Base-by-base conservation (phyloP, 2,888 invertebrate species). In the Aspidiotus destructor region DNA sequence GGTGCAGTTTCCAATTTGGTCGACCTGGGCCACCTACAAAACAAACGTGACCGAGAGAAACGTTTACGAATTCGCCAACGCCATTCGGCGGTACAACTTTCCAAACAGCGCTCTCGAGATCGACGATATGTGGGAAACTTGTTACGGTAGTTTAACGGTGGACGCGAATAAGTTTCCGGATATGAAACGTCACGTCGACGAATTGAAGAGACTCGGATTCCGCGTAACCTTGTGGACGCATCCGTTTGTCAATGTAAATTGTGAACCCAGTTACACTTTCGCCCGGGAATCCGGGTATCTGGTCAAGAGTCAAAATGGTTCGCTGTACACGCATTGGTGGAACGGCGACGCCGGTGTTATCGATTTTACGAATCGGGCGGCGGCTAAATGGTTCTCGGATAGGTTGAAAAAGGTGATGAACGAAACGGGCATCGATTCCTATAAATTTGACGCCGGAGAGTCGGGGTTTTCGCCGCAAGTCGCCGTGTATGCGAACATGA, bases 41-140 rank as follows among this genome's bases (percentile, higher is more conserved):
- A 79, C 82, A 1, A 80, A 83, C 71, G 85, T 94, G 1, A 83
- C 83, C 71, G 86, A 89, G 71, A 73, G 76, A 0, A 78, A 79
- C 10, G 81, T 91, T 0, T 78, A 82, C 72, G 75, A 80, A 1
- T 92, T 86, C 74, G 87, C 86, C 0, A 77, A 85, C 63, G 84
- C 86, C 73, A 89, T 92, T 63, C 75, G 81, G 0, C 77, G 81
- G 2, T 77, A 84, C 73, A 84, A 84, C 0, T 90, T 58, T 40
- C 28, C 48, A 0, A 85, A 85, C 73, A 86, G 88, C 54, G 89
- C 91, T 75, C 78, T 90, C 54, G 92, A 92, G 78, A 89, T 95
- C 69, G 92, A 93, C 73, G 93, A 93, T 74, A 83, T 86, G 41
- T 93, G 92, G 90, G 92, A 93, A 77, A 83, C 84, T 10, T 88